Evolutionary conservation across 2,888 invertebrate genomes (phyloP).

Genomic region (Lochmaea crataegi): DNA sequence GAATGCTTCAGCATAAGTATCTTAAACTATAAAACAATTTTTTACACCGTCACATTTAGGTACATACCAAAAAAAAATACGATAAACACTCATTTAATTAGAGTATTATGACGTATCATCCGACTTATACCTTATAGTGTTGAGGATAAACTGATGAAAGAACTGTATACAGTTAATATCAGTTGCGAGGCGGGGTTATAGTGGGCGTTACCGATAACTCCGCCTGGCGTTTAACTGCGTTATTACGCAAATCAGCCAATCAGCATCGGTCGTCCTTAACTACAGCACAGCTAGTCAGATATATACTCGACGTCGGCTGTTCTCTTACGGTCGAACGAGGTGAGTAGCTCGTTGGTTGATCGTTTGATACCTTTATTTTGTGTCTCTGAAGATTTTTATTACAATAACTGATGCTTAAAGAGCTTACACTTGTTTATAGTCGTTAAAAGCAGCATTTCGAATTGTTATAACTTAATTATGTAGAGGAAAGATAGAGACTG

Average conservation of each 20-base stretch:
- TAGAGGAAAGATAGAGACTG: slow-evolving; percentile 39
- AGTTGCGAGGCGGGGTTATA: slow-evolving; percentile 38
- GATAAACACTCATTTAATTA: slow-evolving; percentile 39
- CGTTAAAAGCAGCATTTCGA: slow-evolving; percentile 62
- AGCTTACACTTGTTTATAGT: slow-evolving; percentile 64
- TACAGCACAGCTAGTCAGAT: slow-evolving; percentile 48
- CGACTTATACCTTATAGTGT: slow-evolving; percentile 54
- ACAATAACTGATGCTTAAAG: slow-evolving; percentile 62
- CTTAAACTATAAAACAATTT: slow-evolving; percentile 16
- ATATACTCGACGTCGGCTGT: slow-evolving; percentile 25
- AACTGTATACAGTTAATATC: slow-evolving; percentile 46
- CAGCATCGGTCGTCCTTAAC: slow-evolving; percentile 51
- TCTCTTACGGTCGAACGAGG: background rate
- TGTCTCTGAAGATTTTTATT: slow-evolving; percentile 60
- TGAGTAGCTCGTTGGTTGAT: slow-evolving; percentile 44
- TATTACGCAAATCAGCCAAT: slow-evolving; percentile 54
- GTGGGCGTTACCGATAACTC: slow-evolving; percentile 44
- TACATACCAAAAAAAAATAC: slow-evolving; percentile 34
- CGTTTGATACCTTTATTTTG: slow-evolving; percentile 57
- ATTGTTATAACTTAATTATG: slow-evolving; percentile 64
- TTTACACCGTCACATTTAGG: slow-evolving; percentile 12
- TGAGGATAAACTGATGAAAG: slow-evolving; percentile 56
- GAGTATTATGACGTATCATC: slow-evolving; percentile 42
- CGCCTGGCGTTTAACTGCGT: slow-evolving; percentile 53
- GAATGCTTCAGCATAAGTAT: slow-evolving; percentile 72